A percentile compares a stretch with the other conserved stretches of the same genome.
phyloP scores from a whole-genome alignment of 2,797 vertebrate species.

The Tragopan temminckii region DNA sequence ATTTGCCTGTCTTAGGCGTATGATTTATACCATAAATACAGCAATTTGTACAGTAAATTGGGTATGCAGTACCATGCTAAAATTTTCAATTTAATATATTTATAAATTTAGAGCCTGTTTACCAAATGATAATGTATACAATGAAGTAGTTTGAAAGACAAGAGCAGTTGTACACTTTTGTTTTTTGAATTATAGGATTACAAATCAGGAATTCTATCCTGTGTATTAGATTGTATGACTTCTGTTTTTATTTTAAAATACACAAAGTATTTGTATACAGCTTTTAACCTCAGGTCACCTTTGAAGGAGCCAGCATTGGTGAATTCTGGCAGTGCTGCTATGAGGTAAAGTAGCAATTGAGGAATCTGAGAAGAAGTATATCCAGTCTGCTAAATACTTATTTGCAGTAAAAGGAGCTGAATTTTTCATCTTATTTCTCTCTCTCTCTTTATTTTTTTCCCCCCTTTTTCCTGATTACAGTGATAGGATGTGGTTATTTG shows the following conservation, averaged over 20 bases:
- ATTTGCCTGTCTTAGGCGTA: background rate
- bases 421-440: background rate
- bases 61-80: rapidly evolving
- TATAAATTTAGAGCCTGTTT: background rate
- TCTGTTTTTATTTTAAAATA: background rate
- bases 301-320: background rate
- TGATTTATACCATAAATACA: background rate
- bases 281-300: background rate
- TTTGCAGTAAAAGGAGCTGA: background rate
- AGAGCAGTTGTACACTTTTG: background rate
- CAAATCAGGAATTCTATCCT: background rate
- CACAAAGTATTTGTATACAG: background rate
- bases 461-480: rapidly evolving
- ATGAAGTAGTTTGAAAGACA: background rate
- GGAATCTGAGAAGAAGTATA: background rate
- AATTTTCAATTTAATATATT: background rate
- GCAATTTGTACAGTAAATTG: background rate
- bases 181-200: background rate
- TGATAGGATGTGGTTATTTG: background rate
- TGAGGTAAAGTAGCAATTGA: background rate
- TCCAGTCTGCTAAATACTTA: background rate
- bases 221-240: background rate
- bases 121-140: background rate
- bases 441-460: background rate
- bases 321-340: background rate